Evolutionary conservation across 2,888 invertebrate genomes (phyloP).

Genomic region (Archaeoteleia sp.): DNA sequence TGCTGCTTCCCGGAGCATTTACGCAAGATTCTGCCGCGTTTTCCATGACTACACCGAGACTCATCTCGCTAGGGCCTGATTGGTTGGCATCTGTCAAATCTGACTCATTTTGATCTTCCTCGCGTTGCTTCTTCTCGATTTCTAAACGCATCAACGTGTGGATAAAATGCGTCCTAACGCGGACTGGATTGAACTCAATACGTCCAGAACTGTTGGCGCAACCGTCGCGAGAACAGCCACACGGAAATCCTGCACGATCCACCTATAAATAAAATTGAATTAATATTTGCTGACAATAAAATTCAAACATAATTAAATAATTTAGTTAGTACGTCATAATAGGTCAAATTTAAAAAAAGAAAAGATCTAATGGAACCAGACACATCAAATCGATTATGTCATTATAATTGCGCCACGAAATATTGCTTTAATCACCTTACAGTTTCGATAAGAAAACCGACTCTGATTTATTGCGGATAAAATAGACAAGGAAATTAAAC

Average conservation of each 20-base stretch:
- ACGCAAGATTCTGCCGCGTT: conserved; percentile 50
- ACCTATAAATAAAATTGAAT: too few species aligned
- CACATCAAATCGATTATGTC: too few species aligned
- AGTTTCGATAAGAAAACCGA: too few species aligned
- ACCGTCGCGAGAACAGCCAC: conserved; percentile 95
- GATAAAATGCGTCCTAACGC: conserved; percentile 97
- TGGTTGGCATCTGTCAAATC: conserved; percentile 66
- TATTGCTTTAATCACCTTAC: too few species aligned
- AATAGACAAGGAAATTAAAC: too few species aligned
- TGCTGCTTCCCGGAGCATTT: conserved; percentile 70
- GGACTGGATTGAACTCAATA: conserved; percentile 96
- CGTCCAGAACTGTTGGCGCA: conserved; percentile 95
- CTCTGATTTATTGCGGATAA: too few species aligned
- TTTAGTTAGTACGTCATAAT: too few species aligned
- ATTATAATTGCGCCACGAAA: too few species aligned
- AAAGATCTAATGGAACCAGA: too few species aligned
- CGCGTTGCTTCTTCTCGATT: conserved; percentile 86
- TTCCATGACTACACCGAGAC: conserved; percentile 59
- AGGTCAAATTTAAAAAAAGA: too few species aligned
- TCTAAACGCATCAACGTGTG: conserved; percentile 96
- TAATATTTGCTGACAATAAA: too few species aligned
- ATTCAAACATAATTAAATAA: too few species aligned
- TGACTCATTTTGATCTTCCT: conserved; percentile 77
- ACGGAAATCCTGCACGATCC: conserved; percentile 96
- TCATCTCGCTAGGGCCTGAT: conserved; percentile 61